A percentile compares a stretch with the other conserved stretches of the same genome.
These are phyloP conservation scores for Tapirus terrestris DNA, from an alignment of 2,113 vertebrate genomes.

Conservation along the genomic window DNA sequence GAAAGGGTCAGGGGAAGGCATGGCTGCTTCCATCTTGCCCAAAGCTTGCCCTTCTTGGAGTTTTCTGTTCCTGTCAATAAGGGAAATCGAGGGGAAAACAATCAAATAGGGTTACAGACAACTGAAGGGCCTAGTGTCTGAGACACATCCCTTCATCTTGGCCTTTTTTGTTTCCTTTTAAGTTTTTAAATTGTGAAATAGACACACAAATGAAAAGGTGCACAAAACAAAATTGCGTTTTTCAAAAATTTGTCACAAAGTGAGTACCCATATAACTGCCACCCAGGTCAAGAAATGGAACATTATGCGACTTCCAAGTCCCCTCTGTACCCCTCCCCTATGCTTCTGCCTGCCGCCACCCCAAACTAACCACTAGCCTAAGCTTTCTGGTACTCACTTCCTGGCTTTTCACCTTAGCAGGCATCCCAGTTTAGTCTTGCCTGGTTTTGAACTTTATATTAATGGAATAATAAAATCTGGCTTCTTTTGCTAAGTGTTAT, in stretches of 20 bases:
- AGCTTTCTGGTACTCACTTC: background rate
- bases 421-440: background rate
- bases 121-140: background rate
- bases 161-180: background rate
- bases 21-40: background rate
- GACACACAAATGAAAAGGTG: background rate
- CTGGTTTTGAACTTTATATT: conserved; percentile 4
- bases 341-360: background rate
- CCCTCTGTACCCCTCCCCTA: too few relatives aligned
- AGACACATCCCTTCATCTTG: background rate
- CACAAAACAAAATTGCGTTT: background rate
- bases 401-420: conserved; percentile 18
- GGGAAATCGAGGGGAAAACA: background rate
- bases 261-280: background rate
- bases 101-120: background rate
- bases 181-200: background rate
- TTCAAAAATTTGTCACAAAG: background rate
- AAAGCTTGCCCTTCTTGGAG: background rate
- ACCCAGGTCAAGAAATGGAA: background rate
- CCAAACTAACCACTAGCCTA: background rate
- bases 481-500: background rate
- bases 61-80: background rate
- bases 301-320: background rate
- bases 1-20: background rate
- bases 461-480: conserved; percentile 2